Evolutionary conservation across 2,888 invertebrate species (phyloP).

Genomic region (Lypha dubia): DNA sequence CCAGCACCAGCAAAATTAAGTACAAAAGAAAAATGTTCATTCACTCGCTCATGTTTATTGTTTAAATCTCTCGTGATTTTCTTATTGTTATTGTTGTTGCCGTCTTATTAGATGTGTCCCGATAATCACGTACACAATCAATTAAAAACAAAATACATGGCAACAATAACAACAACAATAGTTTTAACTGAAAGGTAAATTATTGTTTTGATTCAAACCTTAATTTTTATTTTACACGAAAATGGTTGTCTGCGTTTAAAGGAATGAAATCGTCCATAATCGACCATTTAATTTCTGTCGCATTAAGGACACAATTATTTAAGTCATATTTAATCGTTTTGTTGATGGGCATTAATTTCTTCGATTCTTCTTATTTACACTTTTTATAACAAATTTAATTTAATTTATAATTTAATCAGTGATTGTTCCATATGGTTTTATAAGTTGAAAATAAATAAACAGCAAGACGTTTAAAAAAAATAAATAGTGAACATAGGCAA

Average conservation of each 20-base stretch:
- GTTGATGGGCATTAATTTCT: too few relatives aligned
- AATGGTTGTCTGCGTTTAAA: slow-evolving; percentile 4
- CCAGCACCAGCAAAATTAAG: neutral
- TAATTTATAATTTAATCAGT: too few relatives aligned
- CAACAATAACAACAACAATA: slow-evolving; percentile 22
- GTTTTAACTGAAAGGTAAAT: slow-evolving; percentile 49
- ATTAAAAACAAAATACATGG: slow-evolving; percentile 62
- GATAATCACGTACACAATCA: slow-evolving; percentile 73
- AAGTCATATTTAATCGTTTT: too few relatives aligned
- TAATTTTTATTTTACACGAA: slow-evolving; percentile 1
- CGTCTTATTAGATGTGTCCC: slow-evolving; percentile 61
- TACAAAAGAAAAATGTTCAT: slow-evolving; percentile 6
- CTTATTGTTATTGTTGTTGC: slow-evolving; percentile 29
- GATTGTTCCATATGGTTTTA: too few relatives aligned
- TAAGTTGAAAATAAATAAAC: too few relatives aligned
- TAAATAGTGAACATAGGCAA: too few relatives aligned
- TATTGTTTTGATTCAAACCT: slow-evolving; percentile 59
- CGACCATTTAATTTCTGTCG: neutral
- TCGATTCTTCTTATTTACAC: too few relatives aligned
- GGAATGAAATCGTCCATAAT: slow-evolving; percentile 3
- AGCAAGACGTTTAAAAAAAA: too few relatives aligned
- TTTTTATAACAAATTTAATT: too few relatives aligned
- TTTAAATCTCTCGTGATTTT: slow-evolving; percentile 60
- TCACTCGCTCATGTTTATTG: slow-evolving; percentile 39
- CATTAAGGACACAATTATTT: too few relatives aligned